Base-by-base conservation (phyloP, 2,113 vertebrate species). In the Limanda limanda region DNA sequence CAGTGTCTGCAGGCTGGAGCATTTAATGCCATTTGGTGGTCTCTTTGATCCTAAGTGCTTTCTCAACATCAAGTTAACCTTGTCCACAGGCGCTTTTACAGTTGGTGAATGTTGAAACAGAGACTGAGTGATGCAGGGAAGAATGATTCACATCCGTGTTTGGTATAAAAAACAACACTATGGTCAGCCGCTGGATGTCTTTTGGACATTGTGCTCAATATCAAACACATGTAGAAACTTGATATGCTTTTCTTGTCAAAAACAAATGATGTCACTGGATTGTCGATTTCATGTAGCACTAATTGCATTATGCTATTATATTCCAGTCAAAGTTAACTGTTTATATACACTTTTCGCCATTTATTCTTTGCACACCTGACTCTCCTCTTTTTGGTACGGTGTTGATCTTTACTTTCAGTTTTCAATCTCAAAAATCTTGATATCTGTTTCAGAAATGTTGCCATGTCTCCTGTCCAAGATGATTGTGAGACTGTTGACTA, bases 31-130 rank as follows among this genome's bases (percentile, higher is more conserved):
- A 58, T 74, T 65, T 58, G 68, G 68, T 64, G 65, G 71, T 75
- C 76, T 80, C 83, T 91, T 85, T 88, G 84, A 87, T 86, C 74
- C 24, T 58, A 61, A 68, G 48, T 31, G 65, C 70, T 86, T 76
- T 80, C 76, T 88, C 63, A 80, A 68, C 58, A 74, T 17, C 54
- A 54, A 65, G 42, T 64, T 25, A 81, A 65, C 52, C 48, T 68
- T 68, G 54, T 73, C 61, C 42, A 45, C 14, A 42, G 40, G 55
- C 27, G 2, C 45, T 77, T 76, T 47, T 72, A 60, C 42, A 60
- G 69, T 42, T 68, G 63, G 24, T 80, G 59, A 69, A 78, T 76
- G 54, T 1, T 40, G 24, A 71, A 79, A 78, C 37, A 64, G 45
- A 70, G 61, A 37, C 21, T 15, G 52, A 78, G 35, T 31, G 54